Evolutionary conservation across 2,797 vertebrate genomes (phyloP), one percentile per base, ranked within the genome.

Genomic region (Semotilus atromaculatus): DNA sequence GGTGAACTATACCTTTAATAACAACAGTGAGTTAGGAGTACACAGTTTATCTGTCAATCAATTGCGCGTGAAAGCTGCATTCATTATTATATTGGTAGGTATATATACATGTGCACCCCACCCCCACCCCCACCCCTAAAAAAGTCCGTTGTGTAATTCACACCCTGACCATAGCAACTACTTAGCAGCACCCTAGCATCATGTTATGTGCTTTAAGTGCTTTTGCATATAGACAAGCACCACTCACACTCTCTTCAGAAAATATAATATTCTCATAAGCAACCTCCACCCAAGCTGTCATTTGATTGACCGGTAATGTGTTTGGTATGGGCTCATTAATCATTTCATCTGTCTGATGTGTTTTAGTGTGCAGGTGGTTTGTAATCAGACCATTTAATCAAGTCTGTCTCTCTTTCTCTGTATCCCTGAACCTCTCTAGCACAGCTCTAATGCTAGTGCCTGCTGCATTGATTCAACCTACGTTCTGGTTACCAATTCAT

Each of bases 401-500:
- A n/a, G 71, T 26, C 19, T 66, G 67, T 62, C 60, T 51, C 73
- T 82, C 36, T 31, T 66, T 70, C 40, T 72, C 16, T 70, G 55
- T 64, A 26, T 31, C 23, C 81, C 9, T 82, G n/a, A 71, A 29
- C 31, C 31, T 38, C 51, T 36, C 11, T 64, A 14, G 48, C 60
- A 79, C 73, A 23, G 80, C 62, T 85, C 40, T 86, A 88, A 84
- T 84, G 76, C 84, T 58, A 48, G 72, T 31, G 48, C 85, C 84
- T 68, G 38, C 48, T 81, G 82, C 72, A 76, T 84, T 88, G 87
- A 89, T 88, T 89, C 81, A 71, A 81, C 82, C 86, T 83, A 81
- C 73, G 76, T 80, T 88, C 88, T 81, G 78, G 88, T 88, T 89
- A 84, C 83, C 88, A 88, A 87, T 89, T 88, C 87, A 89, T 89